Percentiles rank a stretch among this genome's conserved stretches.
These are phyloP conservation scores for Drosophila meridiana DNA, from an alignment of 2,888 invertebrate genomes.

Conservation along the genomic window DNA sequence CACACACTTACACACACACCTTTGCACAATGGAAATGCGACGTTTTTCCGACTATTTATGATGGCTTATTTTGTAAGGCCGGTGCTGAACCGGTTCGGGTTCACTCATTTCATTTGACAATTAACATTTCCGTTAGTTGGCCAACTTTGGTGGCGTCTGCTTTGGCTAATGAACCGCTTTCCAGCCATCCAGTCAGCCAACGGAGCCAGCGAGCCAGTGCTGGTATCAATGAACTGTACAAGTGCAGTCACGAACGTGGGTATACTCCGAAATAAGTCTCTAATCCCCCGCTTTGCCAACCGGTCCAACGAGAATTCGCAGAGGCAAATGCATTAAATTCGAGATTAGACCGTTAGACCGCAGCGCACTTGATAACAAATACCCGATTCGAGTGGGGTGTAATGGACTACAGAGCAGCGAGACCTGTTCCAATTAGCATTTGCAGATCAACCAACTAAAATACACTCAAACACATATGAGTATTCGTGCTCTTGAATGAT, in stretches of 20 bases:
- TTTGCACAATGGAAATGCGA: constrained; percentile 51
- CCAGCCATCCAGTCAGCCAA: constrained; percentile 26
- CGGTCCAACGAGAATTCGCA: constrained; percentile 64
- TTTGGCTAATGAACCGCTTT: constrained; percentile 75
- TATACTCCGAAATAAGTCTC: constrained; percentile 19
- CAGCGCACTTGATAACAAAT: constrained; percentile 17
- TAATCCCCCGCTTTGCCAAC: constrained; percentile 42
- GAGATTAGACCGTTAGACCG: constrained; percentile 27
- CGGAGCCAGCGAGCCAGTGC: background rate
- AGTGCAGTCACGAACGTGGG: constrained; percentile 29
- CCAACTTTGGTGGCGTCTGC: constrained; percentile 79
- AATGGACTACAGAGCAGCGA: background rate
- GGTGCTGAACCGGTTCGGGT: constrained; percentile 62
- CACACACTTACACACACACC: constrained; percentile 9
- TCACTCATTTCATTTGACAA: constrained; percentile 75
- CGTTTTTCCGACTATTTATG: constrained; percentile 72
- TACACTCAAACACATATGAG: background rate
- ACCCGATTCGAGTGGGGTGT: constrained; percentile 2
- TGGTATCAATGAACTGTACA: constrained; percentile 69
- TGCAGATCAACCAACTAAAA: background rate
- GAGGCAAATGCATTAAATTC: constrained; percentile 27
- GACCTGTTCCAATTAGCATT: background rate
- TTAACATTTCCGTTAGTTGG: constrained; percentile 81
- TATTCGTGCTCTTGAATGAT: background rate
- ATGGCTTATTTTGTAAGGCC: constrained; percentile 76